Base-by-base conservation (phyloP, 2,888 invertebrate genomes). In the Pherbina coryleti region DNA sequence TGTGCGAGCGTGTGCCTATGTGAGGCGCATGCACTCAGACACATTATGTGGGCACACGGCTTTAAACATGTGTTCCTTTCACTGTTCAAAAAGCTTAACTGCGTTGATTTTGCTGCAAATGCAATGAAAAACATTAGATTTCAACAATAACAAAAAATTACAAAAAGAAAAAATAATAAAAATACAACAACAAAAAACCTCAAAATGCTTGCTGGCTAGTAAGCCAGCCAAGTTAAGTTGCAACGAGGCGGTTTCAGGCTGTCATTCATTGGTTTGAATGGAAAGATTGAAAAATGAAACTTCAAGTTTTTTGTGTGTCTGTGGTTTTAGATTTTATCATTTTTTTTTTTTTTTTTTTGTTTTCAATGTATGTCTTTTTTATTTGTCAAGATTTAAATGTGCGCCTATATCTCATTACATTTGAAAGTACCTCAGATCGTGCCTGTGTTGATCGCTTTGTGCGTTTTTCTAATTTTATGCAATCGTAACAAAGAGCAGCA, bases 281-380 rank as follows among this genome's bases (percentile, higher is more conserved):
- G 34, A 64, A 64, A 34, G 0, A 64, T 64, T 44, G 64, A 14
- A 64, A 64, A 64, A n/a, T n/a, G 34, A 60, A 60, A 60, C 22
- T 60, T 19, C 60, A 60, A 19, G 28, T 64, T 64, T 34, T 31
- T 17, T 64, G 22, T n/a, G 25, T 64, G 64, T 64, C 22, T 19
- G 19, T 5, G 28, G 64, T 64, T 64, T 31, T 34, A 55, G 5
- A 22, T 44, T 44, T 44, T 44, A 44, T 11, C 11, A 44, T 37
- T 37, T 37, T 37, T 37, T 19, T 62, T 62, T 62, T 3, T 17
- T 0, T 31, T 31, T 31, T 19, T 22, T 62, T 14, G 9, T 31
- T 17, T 25, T 57, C 19, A 9, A 9, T 14, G 14, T 31, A 4
- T 31, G 31, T 31, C 3, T 37, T 37, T 37, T 8, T 37, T 4